Base-by-base conservation (phyloP, 2,113 vertebrate genomes). In the Callithrix jacchus region DNA sequence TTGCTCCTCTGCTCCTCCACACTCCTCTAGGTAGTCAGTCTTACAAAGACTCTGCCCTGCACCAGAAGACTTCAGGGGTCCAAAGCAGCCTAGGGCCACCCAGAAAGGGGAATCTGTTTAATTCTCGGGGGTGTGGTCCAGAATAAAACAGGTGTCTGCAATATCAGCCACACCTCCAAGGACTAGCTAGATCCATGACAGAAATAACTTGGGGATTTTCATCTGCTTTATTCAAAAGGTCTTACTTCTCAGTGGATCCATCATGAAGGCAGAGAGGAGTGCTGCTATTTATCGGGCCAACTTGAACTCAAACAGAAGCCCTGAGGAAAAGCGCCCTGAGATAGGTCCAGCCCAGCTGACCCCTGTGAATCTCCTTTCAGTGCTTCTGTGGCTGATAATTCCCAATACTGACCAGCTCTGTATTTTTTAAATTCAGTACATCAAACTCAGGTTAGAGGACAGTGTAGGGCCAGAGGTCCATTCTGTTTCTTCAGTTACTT, bases 261-360 rank as follows among this genome's bases (percentile, higher is more conserved):
- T 23, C 21, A 40, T 6, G 4, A 56, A 42, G 45, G n/a, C 30
- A 30, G 21, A 6, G 25, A 32, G 12, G 32, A 30, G 30, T 6
- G 40, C 37, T 14, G 61, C 47, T 32, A 10, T 21, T 30, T 3
- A 54, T 8, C 25, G 25, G 25, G 12, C 54, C 68, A 42, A 5
- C 40, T 27, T 8, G 4, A 64, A 27, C 35, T 42, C 86, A 45
- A 18, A 1, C 14, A 32, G 2, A 5, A 64, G 35, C 20, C 20
- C 54, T 61, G 35, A 54, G 18, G 76, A 61, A 52, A 54, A 66
- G 25, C 25, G 4, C 35, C 32, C 7, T 25, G 18, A 10, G 45
- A 3, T n/a, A 47, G 12, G 32, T 35, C 35, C 42, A 17, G 17
- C 32, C 12, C 18, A 8, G 1, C 1, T 8, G 20, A 0, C 3